Conservation (phyloP, 2,888 invertebrate species). For the Orthosia incerta region DNA sequence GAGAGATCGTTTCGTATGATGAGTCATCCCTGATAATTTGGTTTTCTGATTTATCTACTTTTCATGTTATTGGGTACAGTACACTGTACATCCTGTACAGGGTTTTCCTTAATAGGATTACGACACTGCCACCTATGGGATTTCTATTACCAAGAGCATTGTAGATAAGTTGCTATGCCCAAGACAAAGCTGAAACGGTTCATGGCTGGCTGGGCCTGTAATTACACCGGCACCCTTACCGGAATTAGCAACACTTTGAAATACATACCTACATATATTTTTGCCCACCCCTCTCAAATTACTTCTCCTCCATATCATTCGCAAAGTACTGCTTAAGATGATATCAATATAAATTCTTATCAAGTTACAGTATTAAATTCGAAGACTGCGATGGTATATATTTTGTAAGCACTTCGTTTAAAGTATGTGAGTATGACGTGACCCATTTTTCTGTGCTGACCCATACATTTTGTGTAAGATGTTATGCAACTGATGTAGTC, state of each 20-base stretch:
- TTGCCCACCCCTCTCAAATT: background rate
- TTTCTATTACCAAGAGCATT: background rate
- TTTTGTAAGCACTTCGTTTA: slow-evolving; percentile 40
- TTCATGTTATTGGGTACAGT: background rate
- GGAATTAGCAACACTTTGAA: background rate
- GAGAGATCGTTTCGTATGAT: slow-evolving; percentile 41
- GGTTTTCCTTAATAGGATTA: background rate
- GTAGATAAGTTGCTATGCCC: background rate
- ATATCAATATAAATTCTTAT: slow-evolving; percentile 29
- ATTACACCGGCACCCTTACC: background rate
- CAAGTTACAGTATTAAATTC: slow-evolving; percentile 46
- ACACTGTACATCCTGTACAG: background rate
- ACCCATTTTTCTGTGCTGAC: slow-evolving; percentile 60
- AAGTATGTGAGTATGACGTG: slow-evolving; percentile 45
- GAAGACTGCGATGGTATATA: slow-evolving; percentile 35
- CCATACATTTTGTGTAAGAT: slow-evolving; percentile 50
- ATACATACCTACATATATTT: background rate
- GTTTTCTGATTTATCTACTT: slow-evolving; percentile 18
- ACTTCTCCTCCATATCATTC: background rate
- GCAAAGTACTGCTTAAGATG: background rate
- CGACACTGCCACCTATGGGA: background rate
- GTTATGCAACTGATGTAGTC: slow-evolving; percentile 56
- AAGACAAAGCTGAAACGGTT: background rate
- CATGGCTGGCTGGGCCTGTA: too few relatives aligned
- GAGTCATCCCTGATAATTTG: slow-evolving; percentile 29